Base-by-base conservation (phyloP, 2,888 invertebrate genomes). In the Agrotis segetum region DNA sequence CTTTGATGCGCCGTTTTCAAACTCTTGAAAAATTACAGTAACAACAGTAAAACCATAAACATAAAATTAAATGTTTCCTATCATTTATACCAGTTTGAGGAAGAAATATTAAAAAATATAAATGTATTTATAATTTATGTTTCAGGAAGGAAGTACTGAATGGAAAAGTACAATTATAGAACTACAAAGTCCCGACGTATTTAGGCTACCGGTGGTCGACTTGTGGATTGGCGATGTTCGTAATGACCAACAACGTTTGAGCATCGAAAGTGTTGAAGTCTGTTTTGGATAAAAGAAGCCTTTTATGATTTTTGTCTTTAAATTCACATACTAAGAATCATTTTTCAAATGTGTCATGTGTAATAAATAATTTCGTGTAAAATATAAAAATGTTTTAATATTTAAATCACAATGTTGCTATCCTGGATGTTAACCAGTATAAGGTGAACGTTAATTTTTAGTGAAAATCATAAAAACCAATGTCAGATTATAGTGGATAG, bases 151-250 rank as follows among this genome's bases (percentile, higher is more conserved):
- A 29, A 47, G 53, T 60, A 52, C n/a, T 47, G 67, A 60, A 7
- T 56, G n/a, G 65, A 62, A 46, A 49, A 64, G 67, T 34, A n/a
- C 44, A 2, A 53, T 82, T 40, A 87, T 89, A 44, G 44, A 47
- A 7, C 16, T 88, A 2, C 69, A 58, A 52, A 84, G 71, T 61
- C 44, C 60, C 9, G 49, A 71, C 2, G 68, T 71, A 0, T 44
- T 78, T 2, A 84, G 85, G 50, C 49, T 89, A 29, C 89, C 89
- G 6, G 74, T 89, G 2, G 72, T 74, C 5, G 89, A 89, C 63
- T 75, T 89, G 19, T 69, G 69, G 53, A 85, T 89, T 14, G 74
- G 58, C 40, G 86, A 89, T 61, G 68, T 80, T 11, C 77, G 83
- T 1, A 47, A 73, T n/a, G 74, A 53, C 21, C 24, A 68, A 5